These are phyloP conservation scores for Toxotes jaculatrix DNA, from an alignment of 2,113 vertebrate genomes.

Conservation along the genomic window DNA sequence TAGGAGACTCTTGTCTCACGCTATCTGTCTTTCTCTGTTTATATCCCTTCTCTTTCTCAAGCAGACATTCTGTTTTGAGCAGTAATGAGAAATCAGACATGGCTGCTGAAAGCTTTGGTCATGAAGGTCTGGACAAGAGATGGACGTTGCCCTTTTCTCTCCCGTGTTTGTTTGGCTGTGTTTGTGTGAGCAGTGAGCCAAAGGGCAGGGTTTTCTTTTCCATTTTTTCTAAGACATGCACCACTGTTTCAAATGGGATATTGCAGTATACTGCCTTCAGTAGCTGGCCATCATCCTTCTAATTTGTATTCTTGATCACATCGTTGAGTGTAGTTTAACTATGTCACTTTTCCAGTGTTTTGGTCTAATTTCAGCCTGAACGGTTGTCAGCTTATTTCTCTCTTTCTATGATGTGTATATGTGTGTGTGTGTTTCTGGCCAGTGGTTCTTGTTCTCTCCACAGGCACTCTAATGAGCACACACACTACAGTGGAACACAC, in stretches of 20 bases:
- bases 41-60: constrained; percentile 4
- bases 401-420: background rate
- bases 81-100: constrained; percentile 47
- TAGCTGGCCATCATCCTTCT: background rate
- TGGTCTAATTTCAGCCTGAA: constrained; percentile 23
- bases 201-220: constrained; percentile 27
- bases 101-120: constrained; percentile 34
- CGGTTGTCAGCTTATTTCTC: background rate
- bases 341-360: constrained; percentile 35
- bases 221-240: background rate
- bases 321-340: constrained; percentile 39
- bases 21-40: background rate
- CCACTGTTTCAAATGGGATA: constrained; percentile 5
- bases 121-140: constrained; percentile 47
- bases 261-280: background rate
- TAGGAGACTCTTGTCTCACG: background rate
- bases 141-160: constrained; percentile 61
- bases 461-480: constrained; percentile 64
- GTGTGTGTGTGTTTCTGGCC: constrained; percentile 29
- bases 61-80: constrained; percentile 23
- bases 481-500: constrained; percentile 38
- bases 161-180: constrained; percentile 43
- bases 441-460: constrained; percentile 49
- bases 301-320: constrained; percentile 39
- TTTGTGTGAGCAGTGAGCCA: constrained; percentile 47